Conservation (phyloP, 2,797 vertebrate species). For the Gymnoscopelus braueri region DNA sequence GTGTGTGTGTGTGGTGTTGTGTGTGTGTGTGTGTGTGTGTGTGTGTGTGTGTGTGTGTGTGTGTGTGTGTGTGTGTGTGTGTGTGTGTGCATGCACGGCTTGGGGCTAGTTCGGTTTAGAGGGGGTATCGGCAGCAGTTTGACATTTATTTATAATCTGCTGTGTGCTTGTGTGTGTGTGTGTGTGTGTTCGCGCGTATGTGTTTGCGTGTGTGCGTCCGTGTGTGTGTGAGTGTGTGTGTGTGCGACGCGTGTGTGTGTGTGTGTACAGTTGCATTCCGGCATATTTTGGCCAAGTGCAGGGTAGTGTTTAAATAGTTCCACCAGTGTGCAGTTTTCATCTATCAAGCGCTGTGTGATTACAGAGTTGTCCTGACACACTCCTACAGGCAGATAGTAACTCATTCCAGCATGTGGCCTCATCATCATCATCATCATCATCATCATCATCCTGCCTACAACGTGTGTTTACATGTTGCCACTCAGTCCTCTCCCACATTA, state of each 20-base stretch:
- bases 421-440: slow-evolving; percentile 59
- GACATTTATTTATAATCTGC: slow-evolving; percentile 40
- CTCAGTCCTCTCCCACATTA: slow-evolving; percentile 26
- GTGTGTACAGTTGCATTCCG: slow-evolving; percentile 25
- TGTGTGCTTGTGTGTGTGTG: slow-evolving; percentile 5
- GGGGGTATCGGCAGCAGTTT: slow-evolving; percentile 28
- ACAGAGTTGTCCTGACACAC: slow-evolving; percentile 48
- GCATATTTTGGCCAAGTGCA: slow-evolving; percentile 29
- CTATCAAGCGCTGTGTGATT: slow-evolving; percentile 66
- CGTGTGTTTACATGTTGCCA: slow-evolving; percentile 74
- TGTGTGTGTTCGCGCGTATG: slow-evolving; percentile 11
- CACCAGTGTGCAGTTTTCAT: slow-evolving; percentile 52
- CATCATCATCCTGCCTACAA: slow-evolving; percentile 67
- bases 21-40: neutral
- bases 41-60: slow-evolving; percentile 3
- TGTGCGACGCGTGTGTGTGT: neutral
- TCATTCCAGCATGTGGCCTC: slow-evolving; percentile 48
- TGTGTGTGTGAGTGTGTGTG: neutral
- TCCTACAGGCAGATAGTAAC: slow-evolving; percentile 43
- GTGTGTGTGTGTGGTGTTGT: neutral
- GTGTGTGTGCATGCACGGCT: neutral
- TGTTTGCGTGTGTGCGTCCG: slow-evolving; percentile 6
- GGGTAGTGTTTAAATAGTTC: slow-evolving; percentile 60
- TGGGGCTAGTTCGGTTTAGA: slow-evolving; percentile 13
- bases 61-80: neutral